Conservation (phyloP, 2,888 invertebrate genomes). For the Spisula solida region DNA sequence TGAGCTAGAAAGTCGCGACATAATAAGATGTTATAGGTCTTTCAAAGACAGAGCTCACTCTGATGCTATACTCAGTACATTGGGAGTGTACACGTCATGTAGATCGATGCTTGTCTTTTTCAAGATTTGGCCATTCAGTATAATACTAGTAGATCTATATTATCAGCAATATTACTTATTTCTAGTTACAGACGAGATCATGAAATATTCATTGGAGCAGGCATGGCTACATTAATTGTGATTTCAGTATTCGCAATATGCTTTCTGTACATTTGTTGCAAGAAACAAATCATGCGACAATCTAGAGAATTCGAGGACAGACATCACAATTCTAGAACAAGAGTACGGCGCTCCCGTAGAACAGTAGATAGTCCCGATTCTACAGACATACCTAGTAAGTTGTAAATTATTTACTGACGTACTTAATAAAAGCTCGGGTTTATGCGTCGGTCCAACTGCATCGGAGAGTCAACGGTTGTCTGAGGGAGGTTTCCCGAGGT, state of each 20-base stretch:
- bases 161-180: neutral
- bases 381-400: constrained; percentile 4
- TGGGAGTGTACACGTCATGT: too few species aligned
- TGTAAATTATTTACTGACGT: neutral
- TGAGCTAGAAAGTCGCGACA: too few species aligned
- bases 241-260: constrained; percentile 40
- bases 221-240: constrained; percentile 47
- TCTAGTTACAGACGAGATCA: constrained; percentile 35
- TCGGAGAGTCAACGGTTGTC: too few species aligned
- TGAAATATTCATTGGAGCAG: constrained; percentile 48
- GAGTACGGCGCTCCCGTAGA: neutral
- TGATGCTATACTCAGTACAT: too few species aligned
- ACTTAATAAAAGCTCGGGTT: neutral
- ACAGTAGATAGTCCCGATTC: neutral
- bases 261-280: constrained; percentile 50
- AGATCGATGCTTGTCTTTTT: too few species aligned
- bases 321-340: neutral
- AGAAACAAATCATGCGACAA: constrained; percentile 28
- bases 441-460: too few species aligned
- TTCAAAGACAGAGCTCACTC: too few species aligned
- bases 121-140: neutral
- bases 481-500: too few species aligned
- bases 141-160: neutral
- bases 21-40: too few species aligned
- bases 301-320: neutral